A percentile compares a stretch with the other conserved stretches of the same genome.
phyloP scores from a whole-genome alignment of 2,113 vertebrate species.

The Hepsetus odoe region DNA sequence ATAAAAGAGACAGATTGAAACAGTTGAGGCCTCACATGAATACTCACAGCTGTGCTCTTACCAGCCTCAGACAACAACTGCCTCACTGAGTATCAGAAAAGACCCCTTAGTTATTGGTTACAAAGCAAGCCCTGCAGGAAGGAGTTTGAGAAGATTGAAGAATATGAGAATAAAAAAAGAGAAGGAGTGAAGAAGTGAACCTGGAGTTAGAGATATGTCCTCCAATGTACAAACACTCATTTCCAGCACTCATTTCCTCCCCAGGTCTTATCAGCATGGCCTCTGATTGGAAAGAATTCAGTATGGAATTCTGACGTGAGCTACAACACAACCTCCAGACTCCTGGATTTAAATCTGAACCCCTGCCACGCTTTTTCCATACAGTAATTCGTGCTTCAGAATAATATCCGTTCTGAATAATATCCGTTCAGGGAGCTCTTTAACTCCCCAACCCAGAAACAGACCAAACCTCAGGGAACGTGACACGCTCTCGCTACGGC shows the following conservation, averaged over 20 bases:
- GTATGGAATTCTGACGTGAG: conserved; percentile 28
- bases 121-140: not conserved
- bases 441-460: conserved; percentile 59
- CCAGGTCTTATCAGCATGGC: conserved; percentile 66
- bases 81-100: not conserved
- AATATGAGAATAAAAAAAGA: not conserved
- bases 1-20: not conserved
- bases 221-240: conserved; percentile 42
- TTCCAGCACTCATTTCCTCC: conserved; percentile 53
- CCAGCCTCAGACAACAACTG: not conserved
- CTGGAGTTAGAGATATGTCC: conserved; percentile 27
- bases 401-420: conserved; percentile 54
- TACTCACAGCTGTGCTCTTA: not conserved
- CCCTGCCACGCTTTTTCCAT: not conserved
- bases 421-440: conserved; percentile 54
- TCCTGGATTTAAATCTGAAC: not conserved
- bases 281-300: conserved; percentile 70
- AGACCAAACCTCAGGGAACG: conserved; percentile 61
- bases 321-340: not conserved
- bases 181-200: not conserved
- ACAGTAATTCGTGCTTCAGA: not conserved
- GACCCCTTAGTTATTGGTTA: not conserved
- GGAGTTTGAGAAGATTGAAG: not conserved
- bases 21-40: not conserved
- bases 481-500: not conserved